A percentile compares a stretch with the other conserved stretches of the same genome.
Evolutionary conservation across 2,113 vertebrate species (phyloP).

Genomic region (Notothenia rossii): DNA sequence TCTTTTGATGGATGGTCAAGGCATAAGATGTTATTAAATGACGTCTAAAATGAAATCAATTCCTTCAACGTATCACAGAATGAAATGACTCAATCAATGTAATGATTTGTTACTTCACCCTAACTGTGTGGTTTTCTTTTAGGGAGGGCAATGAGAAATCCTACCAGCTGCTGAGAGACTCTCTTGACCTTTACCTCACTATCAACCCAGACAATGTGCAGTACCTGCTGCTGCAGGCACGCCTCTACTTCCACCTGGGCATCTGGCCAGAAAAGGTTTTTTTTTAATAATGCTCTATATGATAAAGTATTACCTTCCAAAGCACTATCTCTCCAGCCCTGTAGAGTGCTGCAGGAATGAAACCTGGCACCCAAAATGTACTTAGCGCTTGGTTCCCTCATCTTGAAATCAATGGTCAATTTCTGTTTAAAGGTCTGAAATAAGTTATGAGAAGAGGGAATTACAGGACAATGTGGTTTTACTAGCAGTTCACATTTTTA

Average conservation of each 20-base stretch:
- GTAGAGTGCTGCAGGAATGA: too few relatives aligned
- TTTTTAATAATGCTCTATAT: neutral
- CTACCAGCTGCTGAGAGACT: slow-evolving; percentile 96
- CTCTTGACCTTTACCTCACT: slow-evolving; percentile 96
- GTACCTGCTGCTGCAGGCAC: slow-evolving; percentile 95
- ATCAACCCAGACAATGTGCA: slow-evolving; percentile 98
- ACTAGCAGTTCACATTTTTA: too few relatives aligned
- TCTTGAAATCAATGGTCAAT: too few relatives aligned
- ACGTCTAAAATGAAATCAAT: neutral
- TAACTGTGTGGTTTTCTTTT: slow-evolving; percentile 10
- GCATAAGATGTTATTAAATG: neutral
- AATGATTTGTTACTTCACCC: neutral
- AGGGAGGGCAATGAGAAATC: slow-evolving; percentile 97
- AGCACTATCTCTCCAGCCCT: neutral
- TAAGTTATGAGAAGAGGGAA: too few relatives aligned
- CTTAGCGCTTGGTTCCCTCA: too few relatives aligned
- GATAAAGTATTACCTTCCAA: neutral
- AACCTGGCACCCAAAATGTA: too few relatives aligned
- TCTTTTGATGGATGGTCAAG: neutral
- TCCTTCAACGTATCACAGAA: neutral
- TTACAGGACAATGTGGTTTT: too few relatives aligned
- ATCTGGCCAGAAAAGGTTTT: slow-evolving; percentile 99
- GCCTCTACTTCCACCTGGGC: slow-evolving; percentile 97
- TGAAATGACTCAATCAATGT: neutral
- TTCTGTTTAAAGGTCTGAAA: too few relatives aligned